Evolutionary conservation across 2,113 vertebrate genomes (phyloP).

Genomic region (Oncorhynchus kisutch): DNA sequence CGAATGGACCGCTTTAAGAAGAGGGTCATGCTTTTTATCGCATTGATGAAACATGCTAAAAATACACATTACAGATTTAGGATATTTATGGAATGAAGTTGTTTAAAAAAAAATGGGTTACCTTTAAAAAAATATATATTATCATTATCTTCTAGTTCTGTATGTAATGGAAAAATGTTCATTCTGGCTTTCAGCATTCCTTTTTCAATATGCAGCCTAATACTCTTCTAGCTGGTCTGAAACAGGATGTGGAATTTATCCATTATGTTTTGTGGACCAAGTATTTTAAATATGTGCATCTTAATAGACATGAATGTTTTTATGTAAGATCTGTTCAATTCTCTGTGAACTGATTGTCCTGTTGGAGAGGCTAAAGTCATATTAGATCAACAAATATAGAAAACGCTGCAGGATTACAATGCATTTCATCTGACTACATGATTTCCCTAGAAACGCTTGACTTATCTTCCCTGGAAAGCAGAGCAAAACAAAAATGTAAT

Average conservation of each 20-base stretch:
- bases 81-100: neutral
- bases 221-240: neutral
- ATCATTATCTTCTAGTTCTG: neutral
- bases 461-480: too few relatives aligned
- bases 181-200: neutral
- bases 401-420: too few relatives aligned
- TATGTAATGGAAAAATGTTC: neutral
- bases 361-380: too few relatives aligned
- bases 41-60: constrained; percentile 5
- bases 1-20: neutral
- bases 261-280: neutral
- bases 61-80: neutral
- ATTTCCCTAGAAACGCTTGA: too few relatives aligned
- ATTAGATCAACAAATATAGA: too few relatives aligned
- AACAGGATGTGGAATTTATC: neutral
- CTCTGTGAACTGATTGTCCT: neutral
- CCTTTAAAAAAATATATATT: neutral
- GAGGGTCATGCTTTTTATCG: neutral
- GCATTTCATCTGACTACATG: too few relatives aligned
- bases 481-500: too few relatives aligned
- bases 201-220: too few relatives aligned
- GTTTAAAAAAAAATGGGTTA: neutral
- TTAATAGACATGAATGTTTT: neutral
- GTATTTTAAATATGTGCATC: neutral
- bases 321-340: neutral